Evolutionary conservation across 2,797 vertebrate genomes (phyloP).

Genomic region (Microtus agrestis): DNA sequence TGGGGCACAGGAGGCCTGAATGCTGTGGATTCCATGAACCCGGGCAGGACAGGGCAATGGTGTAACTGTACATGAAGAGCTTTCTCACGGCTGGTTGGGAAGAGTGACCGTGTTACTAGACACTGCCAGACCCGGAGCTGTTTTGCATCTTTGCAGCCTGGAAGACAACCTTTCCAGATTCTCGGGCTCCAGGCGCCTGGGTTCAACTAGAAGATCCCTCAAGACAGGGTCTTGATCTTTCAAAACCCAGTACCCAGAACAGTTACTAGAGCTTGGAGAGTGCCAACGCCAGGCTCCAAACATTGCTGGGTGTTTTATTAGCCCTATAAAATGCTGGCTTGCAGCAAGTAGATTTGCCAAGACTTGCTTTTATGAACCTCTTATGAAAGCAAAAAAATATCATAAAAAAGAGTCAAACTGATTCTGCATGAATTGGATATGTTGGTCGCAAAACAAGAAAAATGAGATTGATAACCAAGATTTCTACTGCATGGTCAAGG

Average conservation of each 20-base stretch:
- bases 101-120: conserved; percentile 71
- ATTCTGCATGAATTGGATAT: conserved; percentile 37
- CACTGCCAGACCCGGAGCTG: neutral
- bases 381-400: conserved; percentile 20
- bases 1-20: conserved; percentile 80
- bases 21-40: conserved; percentile 84
- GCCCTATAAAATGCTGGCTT: conserved; percentile 53
- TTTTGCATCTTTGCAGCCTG: neutral
- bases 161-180: neutral
- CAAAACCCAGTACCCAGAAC: neutral
- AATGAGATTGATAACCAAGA: neutral
- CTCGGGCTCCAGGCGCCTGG: neutral
- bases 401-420: neutral
- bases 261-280: neutral
- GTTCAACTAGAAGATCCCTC: conserved; percentile 5
- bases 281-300: conserved; percentile 4
- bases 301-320: conserved; percentile 44
- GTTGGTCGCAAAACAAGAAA: neutral
- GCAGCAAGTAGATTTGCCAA: conserved; percentile 16
- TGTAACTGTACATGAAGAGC: conserved; percentile 76
- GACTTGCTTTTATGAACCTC: conserved; percentile 48
- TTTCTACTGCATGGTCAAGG: neutral
- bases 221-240: neutral
- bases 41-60: conserved; percentile 85
- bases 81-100: conserved; percentile 83